These are phyloP conservation scores for Nasua narica DNA, from an alignment of 2,797 vertebrate genomes.

Conservation along the genomic window DNA sequence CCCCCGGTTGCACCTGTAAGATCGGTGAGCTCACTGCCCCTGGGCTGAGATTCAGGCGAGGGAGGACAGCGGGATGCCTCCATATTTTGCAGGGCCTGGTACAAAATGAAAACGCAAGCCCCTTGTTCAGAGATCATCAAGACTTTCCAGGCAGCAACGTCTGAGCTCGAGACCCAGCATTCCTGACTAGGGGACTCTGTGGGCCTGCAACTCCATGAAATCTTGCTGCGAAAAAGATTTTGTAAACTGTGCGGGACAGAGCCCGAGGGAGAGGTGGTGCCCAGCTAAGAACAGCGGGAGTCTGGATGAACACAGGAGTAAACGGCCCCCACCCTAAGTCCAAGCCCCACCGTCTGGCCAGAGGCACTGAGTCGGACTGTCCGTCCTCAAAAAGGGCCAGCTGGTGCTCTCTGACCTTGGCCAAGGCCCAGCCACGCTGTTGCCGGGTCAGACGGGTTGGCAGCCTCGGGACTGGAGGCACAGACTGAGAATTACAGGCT, in stretches of 20 bases:
- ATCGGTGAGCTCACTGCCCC: neutral
- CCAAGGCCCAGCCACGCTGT: neutral
- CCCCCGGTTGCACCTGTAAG: neutral
- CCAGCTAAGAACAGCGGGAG: rapidly evolving
- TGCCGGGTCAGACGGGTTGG: neutral
- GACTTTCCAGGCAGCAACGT: neutral
- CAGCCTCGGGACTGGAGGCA: neutral
- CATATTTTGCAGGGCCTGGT: neutral
- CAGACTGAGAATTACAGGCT: neutral
- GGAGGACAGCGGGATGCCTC: neutral
- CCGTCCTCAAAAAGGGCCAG: neutral
- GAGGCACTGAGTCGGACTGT: neutral
- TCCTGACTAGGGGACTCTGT: neutral
- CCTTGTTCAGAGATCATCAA: neutral
- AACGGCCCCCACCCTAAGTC: neutral
- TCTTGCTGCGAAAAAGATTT: neutral
- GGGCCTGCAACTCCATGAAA: rapidly evolving
- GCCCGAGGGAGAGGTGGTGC: rapidly evolving
- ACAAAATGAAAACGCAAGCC: neutral
- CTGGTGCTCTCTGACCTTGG: neutral
- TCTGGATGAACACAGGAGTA: neutral
- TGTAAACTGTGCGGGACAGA: neutral
- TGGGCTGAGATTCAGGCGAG: neutral
- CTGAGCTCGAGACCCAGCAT: neutral
- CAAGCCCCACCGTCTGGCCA: neutral